These are phyloP conservation scores for Anomalospiza imberbis DNA, from an alignment of 2,797 vertebrate species.

Conservation along the genomic window DNA sequence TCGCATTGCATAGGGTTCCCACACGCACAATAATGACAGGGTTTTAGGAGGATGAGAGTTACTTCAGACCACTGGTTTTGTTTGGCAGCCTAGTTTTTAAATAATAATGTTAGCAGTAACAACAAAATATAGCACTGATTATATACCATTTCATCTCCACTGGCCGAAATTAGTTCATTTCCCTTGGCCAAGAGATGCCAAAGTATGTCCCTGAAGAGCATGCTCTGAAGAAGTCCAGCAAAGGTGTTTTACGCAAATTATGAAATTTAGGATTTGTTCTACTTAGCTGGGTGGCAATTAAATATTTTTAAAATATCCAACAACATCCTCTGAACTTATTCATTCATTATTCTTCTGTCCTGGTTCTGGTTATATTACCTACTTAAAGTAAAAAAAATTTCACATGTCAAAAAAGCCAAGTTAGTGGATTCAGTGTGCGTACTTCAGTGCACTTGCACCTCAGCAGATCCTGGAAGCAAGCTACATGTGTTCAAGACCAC, in stretches of 20 bases:
- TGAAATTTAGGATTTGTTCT: background rate
- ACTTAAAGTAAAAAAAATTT: background rate
- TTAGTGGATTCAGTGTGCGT: background rate
- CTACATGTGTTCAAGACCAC: background rate
- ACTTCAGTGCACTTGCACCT: background rate
- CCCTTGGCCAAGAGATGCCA: background rate
- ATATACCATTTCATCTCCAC: conserved; percentile 37
- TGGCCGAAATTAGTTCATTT: conserved; percentile 25
- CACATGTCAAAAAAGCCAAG: background rate
- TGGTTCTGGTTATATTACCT: background rate
- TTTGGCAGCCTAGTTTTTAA: conserved; percentile 62
- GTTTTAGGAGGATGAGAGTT: conserved; percentile 57
- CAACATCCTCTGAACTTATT: background rate
- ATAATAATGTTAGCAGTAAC: conserved; percentile 69
- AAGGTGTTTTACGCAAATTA: background rate
- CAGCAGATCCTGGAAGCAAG: background rate
- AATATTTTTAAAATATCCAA: background rate
- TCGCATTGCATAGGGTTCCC: background rate
- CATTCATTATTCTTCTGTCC: background rate
- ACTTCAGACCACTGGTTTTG: conserved; percentile 65
- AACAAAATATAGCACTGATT: conserved; percentile 72
- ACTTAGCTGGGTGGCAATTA: background rate
- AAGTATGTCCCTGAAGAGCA: background rate
- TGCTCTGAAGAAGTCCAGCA: background rate
- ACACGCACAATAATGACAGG: conserved; percentile 54